A percentile compares a stretch with the other conserved stretches of the same genome.
phyloP scores from a whole-genome alignment of 2,113 vertebrate species.

The Anoplopoma fimbria region DNA sequence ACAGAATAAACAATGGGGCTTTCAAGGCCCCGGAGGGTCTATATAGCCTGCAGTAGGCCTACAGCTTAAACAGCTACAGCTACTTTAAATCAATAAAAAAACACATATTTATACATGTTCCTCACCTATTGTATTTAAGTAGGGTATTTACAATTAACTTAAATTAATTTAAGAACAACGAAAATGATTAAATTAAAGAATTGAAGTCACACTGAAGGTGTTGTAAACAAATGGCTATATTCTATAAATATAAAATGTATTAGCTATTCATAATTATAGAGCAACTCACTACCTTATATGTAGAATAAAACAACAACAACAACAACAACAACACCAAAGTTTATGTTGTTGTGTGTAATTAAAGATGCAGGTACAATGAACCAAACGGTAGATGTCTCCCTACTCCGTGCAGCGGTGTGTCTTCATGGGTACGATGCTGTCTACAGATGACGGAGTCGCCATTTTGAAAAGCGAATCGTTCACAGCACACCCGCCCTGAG shows the following conservation, averaged over 20 bases:
- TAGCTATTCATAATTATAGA: neutral
- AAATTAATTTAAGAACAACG: neutral
- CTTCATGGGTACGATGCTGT: constrained; percentile 41
- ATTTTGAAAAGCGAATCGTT: constrained; percentile 86
- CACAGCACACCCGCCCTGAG: constrained; percentile 86
- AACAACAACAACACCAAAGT: neutral
- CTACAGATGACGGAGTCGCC: constrained; percentile 75
- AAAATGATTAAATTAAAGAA: neutral
- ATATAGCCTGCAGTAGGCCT: neutral
- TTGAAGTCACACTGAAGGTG: neutral
- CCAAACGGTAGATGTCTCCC: constrained; percentile 81
- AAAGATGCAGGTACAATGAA: constrained; percentile 19
- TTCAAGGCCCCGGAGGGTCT: neutral
- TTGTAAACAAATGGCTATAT: too few relatives aligned
- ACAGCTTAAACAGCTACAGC: neutral
- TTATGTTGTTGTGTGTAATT: neutral
- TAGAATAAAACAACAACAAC: neutral
- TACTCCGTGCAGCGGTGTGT: constrained; percentile 58
- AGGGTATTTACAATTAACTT: neutral
- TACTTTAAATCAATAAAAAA: neutral
- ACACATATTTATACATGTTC: neutral
- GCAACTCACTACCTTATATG: neutral
- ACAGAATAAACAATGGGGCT: neutral
- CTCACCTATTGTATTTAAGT: neutral
- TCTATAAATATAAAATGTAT: neutral